A percentile compares a stretch with the other conserved stretches of the same genome.
Conservation (phyloP, 2,888 invertebrate species). For the Trichopoda pennipes region DNA sequence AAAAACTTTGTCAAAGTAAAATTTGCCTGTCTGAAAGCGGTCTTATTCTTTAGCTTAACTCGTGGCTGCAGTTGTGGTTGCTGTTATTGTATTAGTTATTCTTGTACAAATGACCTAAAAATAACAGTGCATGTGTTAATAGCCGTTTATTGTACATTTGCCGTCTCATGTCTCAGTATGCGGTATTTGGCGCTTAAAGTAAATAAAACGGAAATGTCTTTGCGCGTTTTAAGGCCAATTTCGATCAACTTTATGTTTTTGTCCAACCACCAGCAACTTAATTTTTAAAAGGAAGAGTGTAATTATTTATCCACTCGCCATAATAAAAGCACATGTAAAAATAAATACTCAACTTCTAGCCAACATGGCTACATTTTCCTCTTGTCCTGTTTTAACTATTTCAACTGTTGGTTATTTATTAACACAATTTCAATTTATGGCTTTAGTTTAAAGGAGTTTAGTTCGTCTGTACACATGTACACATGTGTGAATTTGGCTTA, state of each 20-base stretch:
- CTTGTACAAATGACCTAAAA: conserved; percentile 68
- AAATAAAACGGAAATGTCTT: conserved; percentile 60
- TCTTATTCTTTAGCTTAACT: conserved; percentile 17
- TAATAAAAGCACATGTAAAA: neutral
- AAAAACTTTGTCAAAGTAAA: too few relatives aligned
- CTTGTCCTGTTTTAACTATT: conserved; percentile 8
- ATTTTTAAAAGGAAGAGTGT: conserved; percentile 18
- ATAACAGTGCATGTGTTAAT: conserved; percentile 66
- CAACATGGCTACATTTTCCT: conserved; percentile 52
- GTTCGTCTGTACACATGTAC: neutral
- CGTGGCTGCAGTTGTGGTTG: conserved; percentile 35
- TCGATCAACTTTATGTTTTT: conserved; percentile 1
- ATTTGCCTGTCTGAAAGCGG: too few relatives aligned
- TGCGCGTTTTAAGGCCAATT: conserved; percentile 66
- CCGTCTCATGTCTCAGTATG: conserved; percentile 42
- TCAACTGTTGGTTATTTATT: conserved; percentile 34
- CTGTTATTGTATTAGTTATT: conserved; percentile 50
- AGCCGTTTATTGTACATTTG: conserved; percentile 49
- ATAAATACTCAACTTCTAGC: conserved; percentile 11
- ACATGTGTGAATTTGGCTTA: neutral
- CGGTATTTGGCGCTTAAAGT: conserved; percentile 62
- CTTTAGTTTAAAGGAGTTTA: conserved; percentile 24
- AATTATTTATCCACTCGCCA: conserved; percentile 16
- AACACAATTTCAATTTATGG: conserved; percentile 33
- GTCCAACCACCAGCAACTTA: conserved; percentile 1